Conservation (phyloP, 1,140 invertebrate species). For the Drosophila pseudoananassae region DNA sequence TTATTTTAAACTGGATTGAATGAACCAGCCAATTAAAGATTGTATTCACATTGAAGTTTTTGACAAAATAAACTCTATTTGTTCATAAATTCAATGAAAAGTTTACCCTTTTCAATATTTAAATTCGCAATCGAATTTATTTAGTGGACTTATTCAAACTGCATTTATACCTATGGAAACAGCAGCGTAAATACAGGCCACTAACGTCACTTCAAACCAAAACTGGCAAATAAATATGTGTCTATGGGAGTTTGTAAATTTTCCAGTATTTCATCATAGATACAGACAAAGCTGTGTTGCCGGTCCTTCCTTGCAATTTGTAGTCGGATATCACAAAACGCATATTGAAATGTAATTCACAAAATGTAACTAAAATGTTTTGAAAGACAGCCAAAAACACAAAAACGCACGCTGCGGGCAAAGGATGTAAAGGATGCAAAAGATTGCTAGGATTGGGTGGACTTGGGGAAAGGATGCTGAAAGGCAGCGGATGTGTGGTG, state of each 20-base stretch:
- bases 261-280: neutral
- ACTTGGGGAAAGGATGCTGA: conserved; percentile 1
- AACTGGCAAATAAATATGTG: neutral
- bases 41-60: neutral
- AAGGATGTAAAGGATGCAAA: neutral
- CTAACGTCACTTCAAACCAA: neutral
- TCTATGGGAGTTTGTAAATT: neutral
- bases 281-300: neutral
- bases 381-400: conserved; percentile 72
- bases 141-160: neutral
- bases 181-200: neutral
- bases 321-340: conserved; percentile 55
- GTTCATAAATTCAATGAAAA: neutral
- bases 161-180: conserved; percentile 3
- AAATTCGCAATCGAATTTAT: neutral
- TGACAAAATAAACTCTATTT: neutral
- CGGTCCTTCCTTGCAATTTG: neutral
- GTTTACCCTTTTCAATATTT: neutral
- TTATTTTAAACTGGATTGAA: neutral
- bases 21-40: neutral
- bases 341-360: conserved; percentile 76
- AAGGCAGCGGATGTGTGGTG: conserved; percentile 9
- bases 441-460: neutral
- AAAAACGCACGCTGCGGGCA: conserved; percentile 8
- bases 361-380: conserved; percentile 79